Percentiles rank a stretch among this genome's conserved stretches.
These are phyloP conservation scores for Tenthredo scrophulariae DNA, from an alignment of 2,888 invertebrate species.

Conservation along the genomic window DNA sequence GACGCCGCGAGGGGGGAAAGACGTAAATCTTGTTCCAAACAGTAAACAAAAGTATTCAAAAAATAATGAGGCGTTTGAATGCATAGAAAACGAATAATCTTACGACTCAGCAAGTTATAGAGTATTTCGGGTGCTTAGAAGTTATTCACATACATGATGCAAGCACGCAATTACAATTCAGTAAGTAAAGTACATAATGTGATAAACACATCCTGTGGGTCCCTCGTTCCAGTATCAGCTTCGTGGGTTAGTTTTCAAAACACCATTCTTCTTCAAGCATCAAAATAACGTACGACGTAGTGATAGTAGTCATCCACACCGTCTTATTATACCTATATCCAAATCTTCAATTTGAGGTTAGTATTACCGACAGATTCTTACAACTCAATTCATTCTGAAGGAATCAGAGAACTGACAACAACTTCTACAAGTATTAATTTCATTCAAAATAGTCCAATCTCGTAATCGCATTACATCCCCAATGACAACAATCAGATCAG, in stretches of 20 bases:
- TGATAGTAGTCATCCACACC: neutral
- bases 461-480: neutral
- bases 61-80: neutral
- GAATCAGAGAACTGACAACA: neutral
- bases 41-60: neutral
- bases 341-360: conserved; percentile 21
- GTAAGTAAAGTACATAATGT: conserved; percentile 14
- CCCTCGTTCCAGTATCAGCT: neutral
- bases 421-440: neutral
- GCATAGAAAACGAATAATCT: neutral
- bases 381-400: neutral
- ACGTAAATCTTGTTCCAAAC: neutral
- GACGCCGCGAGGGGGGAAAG: neutral
- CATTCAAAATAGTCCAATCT: neutral
- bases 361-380: neutral
- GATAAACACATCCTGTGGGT: conserved; percentile 7
- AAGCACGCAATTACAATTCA: neutral
- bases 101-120: neutral
- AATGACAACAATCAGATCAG: conserved; percentile 1
- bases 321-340: neutral
- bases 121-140: neutral
- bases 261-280: neutral
- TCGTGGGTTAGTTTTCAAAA: neutral
- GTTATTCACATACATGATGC: neutral
- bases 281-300: neutral